Evolutionary conservation across 2,888 invertebrate genomes (phyloP), one percentile per base, ranked within the genome.

Genomic region (Aquatica leii): DNA sequence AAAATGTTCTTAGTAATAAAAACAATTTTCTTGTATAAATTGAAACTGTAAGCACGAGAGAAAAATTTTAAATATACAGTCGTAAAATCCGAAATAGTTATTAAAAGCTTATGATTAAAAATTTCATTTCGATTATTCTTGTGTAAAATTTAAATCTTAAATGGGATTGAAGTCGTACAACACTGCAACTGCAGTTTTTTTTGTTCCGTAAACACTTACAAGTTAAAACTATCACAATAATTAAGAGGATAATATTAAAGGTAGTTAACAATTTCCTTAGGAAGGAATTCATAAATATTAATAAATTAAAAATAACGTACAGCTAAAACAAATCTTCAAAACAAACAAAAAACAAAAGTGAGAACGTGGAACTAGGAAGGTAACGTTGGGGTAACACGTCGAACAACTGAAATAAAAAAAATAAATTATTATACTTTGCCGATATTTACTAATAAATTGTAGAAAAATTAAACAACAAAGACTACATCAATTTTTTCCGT

Each of bases 211-310:
- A 49, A 40, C 49, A 34, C 55, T 53, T 55, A 61, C n/a, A 15
- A 12, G 49, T 67, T 69, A 69, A 69, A 69, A 69, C 65, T 66
- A 69, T 69, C 68, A 69, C 68, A 69, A 60, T 66, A 34, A 65
- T 58, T 62, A 46, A 59, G 64, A 50, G 41, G 37, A 18, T 51
- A n/a, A n/a, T n/a, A n/a, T 41, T 52, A 6, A 24, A 24, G 18
- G 54, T 60, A 52, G 57, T 57, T 31, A 51, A 62, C 46, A 24
- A 50, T 58, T 53, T 53, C 14, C 3, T 24, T 17, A 37, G 14
- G 6, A 58, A 59, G 55, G 54, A 62, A 62, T 54, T 48, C 41
- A 41, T 21, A 37, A 37, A 58, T 51, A 56, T 56, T 51, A 62
- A 62, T 52, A 57, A 53, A 53, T 24, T 24, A 68, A 68, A 54